Evolutionary conservation across 2,888 invertebrate species (phyloP), one percentile per base, ranked within the genome.

Genomic region (Eilema sororculum): DNA sequence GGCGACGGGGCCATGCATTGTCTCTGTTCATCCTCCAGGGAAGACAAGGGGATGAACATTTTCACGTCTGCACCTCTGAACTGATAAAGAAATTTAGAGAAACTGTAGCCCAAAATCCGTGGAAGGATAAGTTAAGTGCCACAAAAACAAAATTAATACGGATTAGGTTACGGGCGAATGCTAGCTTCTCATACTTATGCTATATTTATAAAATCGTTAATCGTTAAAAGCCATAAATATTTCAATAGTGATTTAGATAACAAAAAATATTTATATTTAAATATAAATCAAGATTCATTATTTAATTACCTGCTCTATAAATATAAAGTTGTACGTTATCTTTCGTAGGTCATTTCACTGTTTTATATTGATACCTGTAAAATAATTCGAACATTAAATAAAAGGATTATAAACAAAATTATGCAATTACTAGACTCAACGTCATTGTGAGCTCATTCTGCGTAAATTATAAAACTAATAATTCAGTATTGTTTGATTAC

Each of bases 151-250:
- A 52, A 52, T 52, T 52, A n/a, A 52, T 8, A n/a, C 9, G n/a
- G n/a, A 52, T 8, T 1, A n/a, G 9, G 52, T 9, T 52, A 8
- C 8, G 20, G 20, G n/a, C 9, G 1, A 8, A n/a, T 20, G 46
- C 2, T n/a, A 52, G 52, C n/a, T 8, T 52, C n/a, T 8, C n/a
- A 20, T n/a, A 52, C n/a, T 2, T n/a, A 2, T n/a, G 16, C n/a
- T 8, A n/a, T n/a, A n/a, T n/a, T n/a, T n/a, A n/a, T n/a, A n/a
- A n/a, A 52, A 52, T n/a, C 52, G n/a, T 52, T 20, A n/a, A 52
- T n/a, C 52, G 52, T n/a, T 52, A 20, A 52, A 52, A 52, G 52
- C 52, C n/a, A 52, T 52, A 52, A 52, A 52, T 52, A 52, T 52
- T n/a, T 9, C 2, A 52, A n/a, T n/a, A 52, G 52, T 52, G 52